Conservation (phyloP, 1,140 invertebrate species). For the Thaumatotibia leucotreta region DNA sequence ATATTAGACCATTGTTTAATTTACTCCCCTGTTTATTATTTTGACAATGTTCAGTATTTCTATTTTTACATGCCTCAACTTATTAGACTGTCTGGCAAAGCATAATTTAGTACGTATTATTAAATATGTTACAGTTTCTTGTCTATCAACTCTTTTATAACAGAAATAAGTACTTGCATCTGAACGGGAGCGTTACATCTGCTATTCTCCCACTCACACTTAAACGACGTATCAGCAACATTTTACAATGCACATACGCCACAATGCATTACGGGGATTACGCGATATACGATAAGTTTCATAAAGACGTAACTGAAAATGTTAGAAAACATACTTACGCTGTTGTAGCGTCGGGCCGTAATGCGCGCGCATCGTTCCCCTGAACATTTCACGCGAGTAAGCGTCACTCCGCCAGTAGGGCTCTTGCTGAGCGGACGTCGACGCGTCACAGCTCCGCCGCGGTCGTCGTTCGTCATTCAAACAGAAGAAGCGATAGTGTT, state of each 20-base stretch:
- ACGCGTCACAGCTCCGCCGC: slow-evolving; percentile 2
- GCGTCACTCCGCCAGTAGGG: slow-evolving; percentile 54
- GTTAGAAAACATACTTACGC: not conserved
- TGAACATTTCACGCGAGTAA: not conserved
- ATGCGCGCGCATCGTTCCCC: slow-evolving; percentile 5
- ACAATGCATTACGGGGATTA: not conserved
- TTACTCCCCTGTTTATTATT: too few species aligned
- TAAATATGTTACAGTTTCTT: not conserved
- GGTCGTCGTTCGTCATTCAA: not conserved
- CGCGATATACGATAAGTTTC: not conserved
- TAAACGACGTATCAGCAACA: not conserved
- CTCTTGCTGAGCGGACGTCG: slow-evolving; percentile 56
- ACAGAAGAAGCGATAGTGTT: not conserved
- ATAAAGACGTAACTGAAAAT: not conserved
- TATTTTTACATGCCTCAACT: too few species aligned
- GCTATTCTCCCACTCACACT: not conserved
- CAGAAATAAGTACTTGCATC: not conserved
- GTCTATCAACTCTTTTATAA: not conserved
- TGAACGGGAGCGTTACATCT: not conserved
- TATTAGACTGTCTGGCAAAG: not conserved
- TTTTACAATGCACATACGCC: not conserved
- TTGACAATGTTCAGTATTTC: too few species aligned
- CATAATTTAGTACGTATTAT: not conserved
- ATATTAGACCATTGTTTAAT: too few species aligned
- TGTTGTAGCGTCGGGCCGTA: not conserved